Percentiles rank a stretch among this genome's conserved stretches.
These are phyloP conservation scores for Rhopilema esculentum DNA, from an alignment of 30 jellyfish, hydroid and myxozoan species.

Conservation along the genomic window DNA sequence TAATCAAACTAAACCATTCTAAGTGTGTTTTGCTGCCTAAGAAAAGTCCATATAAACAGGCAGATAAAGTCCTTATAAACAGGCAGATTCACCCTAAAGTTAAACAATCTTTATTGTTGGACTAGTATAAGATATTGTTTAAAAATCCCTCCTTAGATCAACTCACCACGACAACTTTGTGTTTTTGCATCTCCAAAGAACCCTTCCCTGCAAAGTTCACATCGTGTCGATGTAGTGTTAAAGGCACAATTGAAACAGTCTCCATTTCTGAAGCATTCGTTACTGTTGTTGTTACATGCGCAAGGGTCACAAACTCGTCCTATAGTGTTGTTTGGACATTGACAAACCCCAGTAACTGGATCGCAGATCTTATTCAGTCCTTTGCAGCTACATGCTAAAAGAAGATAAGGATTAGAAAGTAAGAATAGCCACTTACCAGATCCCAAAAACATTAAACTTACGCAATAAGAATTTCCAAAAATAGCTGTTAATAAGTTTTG, in stretches of 20 bases:
- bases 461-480: too few relatives aligned
- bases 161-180: constrained; percentile 75
- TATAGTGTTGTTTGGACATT: constrained; percentile 84
- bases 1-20: too few relatives aligned
- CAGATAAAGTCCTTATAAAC: too few relatives aligned
- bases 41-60: too few relatives aligned
- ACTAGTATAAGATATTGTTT: neutral
- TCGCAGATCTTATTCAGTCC: constrained; percentile 84
- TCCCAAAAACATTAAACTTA: too few relatives aligned
- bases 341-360: constrained; percentile 77
- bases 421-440: too few relatives aligned
- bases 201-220: constrained; percentile 79
- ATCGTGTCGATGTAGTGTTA: constrained; percentile 75
- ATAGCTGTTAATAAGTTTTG: too few relatives aligned
- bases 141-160: neutral
- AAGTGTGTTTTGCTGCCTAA: too few relatives aligned
- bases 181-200: constrained; percentile 76
- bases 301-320: constrained; percentile 88
- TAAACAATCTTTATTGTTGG: too few relatives aligned
- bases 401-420: neutral
- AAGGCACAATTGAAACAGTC: constrained; percentile 75
- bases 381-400: constrained; percentile 88
- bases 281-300: constrained; percentile 86
- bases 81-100: too few relatives aligned
- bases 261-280: constrained; percentile 76